phyloP scores from a whole-genome alignment of 1,140 invertebrate species.

The Antheraea pernyi region DNA sequence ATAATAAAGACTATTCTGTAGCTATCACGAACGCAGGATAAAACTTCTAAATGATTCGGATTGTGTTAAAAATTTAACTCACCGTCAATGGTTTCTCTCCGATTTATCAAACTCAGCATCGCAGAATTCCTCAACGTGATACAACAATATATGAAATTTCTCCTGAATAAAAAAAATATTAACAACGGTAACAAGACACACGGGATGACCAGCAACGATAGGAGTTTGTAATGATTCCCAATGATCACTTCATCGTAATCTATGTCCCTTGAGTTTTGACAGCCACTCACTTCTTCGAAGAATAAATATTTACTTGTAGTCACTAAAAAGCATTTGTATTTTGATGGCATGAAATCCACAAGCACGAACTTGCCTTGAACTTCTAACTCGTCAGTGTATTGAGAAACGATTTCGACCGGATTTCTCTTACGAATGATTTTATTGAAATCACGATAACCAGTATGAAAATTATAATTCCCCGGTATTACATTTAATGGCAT shows the following conservation, averaged over 20 bases:
- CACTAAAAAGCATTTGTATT: slow-evolving; percentile 50
- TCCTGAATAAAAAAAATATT: slow-evolving; percentile 61
- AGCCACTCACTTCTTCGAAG: slow-evolving; percentile 40
- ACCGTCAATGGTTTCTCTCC: slow-evolving; percentile 54
- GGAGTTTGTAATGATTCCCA: slow-evolving; percentile 29
- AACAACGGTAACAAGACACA: slow-evolving; percentile 44
- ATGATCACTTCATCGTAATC: slow-evolving; percentile 25
- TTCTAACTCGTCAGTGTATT: slow-evolving; percentile 19
- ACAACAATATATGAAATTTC: slow-evolving; percentile 79
- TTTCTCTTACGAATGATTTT: slow-evolving; percentile 32
- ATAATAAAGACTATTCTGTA: no score
- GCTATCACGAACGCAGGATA: no score
- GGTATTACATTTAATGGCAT: not conserved
- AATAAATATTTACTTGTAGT: slow-evolving; percentile 26
- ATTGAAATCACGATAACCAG: slow-evolving; percentile 43
- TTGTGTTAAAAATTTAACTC: slow-evolving; percentile 24
- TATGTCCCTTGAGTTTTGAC: slow-evolving; percentile 32
- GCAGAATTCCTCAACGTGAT: slow-evolving; percentile 79
- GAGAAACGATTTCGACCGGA: slow-evolving; percentile 17
- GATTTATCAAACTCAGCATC: slow-evolving; percentile 67
- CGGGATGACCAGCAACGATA: slow-evolving; percentile 41
- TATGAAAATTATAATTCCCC: slow-evolving; percentile 27
- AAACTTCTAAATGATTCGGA: no score
- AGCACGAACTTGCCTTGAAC: slow-evolving; percentile 38
- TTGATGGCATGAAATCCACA: slow-evolving; percentile 36